Conservation (phyloP, 2,888 invertebrate genomes). For the Lymantria monacha region DNA sequence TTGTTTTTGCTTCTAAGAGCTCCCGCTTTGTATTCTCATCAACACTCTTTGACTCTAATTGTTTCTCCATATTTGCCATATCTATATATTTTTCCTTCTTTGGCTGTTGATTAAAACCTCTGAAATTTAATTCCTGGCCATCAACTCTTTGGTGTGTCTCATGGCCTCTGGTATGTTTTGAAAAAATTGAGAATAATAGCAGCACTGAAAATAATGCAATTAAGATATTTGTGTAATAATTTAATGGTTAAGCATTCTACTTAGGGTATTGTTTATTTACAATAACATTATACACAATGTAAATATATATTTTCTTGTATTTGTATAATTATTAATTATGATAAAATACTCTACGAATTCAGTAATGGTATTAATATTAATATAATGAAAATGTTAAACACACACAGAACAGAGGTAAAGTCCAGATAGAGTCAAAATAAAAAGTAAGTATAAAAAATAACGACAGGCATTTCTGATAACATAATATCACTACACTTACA, state of each 20-base stretch:
- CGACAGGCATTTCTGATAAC: slow-evolving; percentile 18
- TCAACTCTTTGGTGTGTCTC: slow-evolving; percentile 47
- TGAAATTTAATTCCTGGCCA: slow-evolving; percentile 46
- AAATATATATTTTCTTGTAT: too few species aligned
- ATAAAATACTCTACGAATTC: too few species aligned
- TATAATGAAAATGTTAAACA: too few species aligned
- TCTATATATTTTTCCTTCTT: slow-evolving; percentile 42
- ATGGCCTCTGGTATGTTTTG: slow-evolving; percentile 41
- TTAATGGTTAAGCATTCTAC: not conserved
- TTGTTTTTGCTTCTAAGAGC: slow-evolving; percentile 83
- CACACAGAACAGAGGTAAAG: too few species aligned
- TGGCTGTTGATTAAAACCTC: slow-evolving; percentile 51
- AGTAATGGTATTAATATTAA: too few species aligned
- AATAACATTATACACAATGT: too few species aligned
- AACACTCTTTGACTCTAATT: slow-evolving; percentile 37
- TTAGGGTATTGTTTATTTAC: too few species aligned
- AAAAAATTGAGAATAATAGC: slow-evolving; percentile 58
- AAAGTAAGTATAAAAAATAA: slow-evolving; percentile 19
- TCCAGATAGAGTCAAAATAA: not conserved
- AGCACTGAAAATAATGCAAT: slow-evolving; percentile 45
- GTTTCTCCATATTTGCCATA: slow-evolving; percentile 40
- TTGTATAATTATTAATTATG: too few species aligned
- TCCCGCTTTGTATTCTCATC: slow-evolving; percentile 66
- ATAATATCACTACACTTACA: slow-evolving; percentile 51
- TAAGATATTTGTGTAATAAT: not conserved